phyloP scores from a whole-genome alignment of 2,113 vertebrate species.

The Oxyruncus cristatus region DNA sequence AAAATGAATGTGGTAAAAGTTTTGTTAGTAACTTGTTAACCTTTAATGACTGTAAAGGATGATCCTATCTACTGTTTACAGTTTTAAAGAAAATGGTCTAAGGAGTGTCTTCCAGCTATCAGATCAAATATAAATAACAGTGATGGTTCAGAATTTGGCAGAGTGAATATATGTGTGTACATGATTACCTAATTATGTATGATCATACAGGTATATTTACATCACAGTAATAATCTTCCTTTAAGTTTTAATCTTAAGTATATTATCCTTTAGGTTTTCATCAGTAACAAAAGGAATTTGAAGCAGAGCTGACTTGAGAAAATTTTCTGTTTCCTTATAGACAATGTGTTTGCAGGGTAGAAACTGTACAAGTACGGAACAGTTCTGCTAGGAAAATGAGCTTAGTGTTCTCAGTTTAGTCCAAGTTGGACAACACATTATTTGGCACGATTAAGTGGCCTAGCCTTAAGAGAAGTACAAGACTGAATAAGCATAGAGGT shows the following conservation, averaged over 20 bases:
- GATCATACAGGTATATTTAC: background rate
- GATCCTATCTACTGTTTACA: conserved; percentile 26
- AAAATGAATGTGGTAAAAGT: background rate
- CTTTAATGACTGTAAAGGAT: background rate
- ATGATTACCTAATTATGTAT: background rate
- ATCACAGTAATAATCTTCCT: background rate
- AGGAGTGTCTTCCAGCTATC: background rate
- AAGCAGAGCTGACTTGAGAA: background rate
- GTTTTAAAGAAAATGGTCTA: background rate
- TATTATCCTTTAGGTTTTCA: background rate
- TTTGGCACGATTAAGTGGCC: conserved; percentile 65
- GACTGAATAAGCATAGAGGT: conserved; percentile 56
- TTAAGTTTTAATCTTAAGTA: background rate
- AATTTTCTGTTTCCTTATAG: conserved; percentile 38
- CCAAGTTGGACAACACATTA: conserved; percentile 62
- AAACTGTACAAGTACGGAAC: conserved; percentile 45
- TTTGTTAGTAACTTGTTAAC: conserved; percentile 26
- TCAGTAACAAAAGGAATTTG: background rate
- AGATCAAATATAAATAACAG: background rate
- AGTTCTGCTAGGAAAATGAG: conserved; percentile 64
- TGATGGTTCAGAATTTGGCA: background rate
- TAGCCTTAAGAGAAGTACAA: conserved; percentile 56
- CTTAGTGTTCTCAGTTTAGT: conserved; percentile 60
- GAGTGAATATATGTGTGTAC: background rate
- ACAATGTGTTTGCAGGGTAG: conserved; percentile 34